Base-by-base conservation (phyloP, 2,797 vertebrate species). In the Artibeus lituratus region DNA sequence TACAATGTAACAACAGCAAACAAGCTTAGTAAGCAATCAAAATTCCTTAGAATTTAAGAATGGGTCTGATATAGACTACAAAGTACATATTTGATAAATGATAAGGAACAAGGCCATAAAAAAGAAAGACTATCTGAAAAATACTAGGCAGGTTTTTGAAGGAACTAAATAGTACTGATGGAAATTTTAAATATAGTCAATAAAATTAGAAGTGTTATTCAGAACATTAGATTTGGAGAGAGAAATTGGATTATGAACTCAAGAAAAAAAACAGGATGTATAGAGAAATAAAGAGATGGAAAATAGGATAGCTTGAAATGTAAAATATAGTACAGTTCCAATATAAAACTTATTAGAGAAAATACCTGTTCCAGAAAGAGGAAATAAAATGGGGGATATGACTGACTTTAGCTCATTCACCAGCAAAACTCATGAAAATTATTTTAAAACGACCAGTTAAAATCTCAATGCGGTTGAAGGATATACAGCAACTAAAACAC, bases 41-140 rank as follows among this genome's bases (percentile, higher is more conserved):
- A 90, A 70, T 92, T 80, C 42, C 57, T 85, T 53, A 81, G 85
- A 92, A 85, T 85, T 92, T 85, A 89, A 84, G 62, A 94, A 57
- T n/a, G 32, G 5, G 37, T n/a, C 39, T 29, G 16, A 51, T 76
- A 89, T 47, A 89, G n/a, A 62, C 62, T 84, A 14, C 67, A 11
- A 73, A 80, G 37, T 62, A 74, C 15, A 10, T 15, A 70, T 42
- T 39, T 26, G 29, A 76, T 82, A 80, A 77, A 55, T n/a, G 26
- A 65, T 53, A 62, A 83, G 16, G 62, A 87, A 83, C 32, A 96
- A 83, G 87, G 22, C 18, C 29, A 76, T 42, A 87, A 69, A 90
- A 85, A 80, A 57, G 14, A 76, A n/a, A 81, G 49, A 53, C 39
- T 69, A 22, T 67, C 15, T 57, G 10, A 12, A 44, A 96, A 80